Conservation (phyloP, 2,113 vertebrate species). For the Balaenoptera acutorostrata region DNA sequence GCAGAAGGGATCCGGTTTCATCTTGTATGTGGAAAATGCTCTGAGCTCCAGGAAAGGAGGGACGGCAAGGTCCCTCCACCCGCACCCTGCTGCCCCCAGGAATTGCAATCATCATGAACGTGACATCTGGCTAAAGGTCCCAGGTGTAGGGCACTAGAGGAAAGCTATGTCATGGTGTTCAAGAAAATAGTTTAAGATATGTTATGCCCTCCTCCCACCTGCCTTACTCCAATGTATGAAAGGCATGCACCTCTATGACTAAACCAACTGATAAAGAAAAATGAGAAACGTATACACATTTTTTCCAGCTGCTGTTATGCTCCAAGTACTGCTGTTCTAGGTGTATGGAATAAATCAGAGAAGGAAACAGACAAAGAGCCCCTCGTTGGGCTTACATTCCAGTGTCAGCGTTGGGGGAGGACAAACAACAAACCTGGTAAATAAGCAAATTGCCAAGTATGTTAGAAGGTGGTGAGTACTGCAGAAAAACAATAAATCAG, state of each 20-base stretch:
- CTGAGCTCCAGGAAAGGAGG: neutral
- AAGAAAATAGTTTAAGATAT: neutral
- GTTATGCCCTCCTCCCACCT: neutral
- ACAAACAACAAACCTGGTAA: neutral
- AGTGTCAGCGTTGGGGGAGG: fast-evolving
- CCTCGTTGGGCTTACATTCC: neutral
- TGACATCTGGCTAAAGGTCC: neutral
- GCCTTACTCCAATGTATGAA: neutral
- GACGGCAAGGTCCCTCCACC: neutral
- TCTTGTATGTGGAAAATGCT: fast-evolving
- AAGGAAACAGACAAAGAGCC: neutral
- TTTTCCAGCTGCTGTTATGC: neutral
- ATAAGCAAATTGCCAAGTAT: neutral
- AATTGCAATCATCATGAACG: neutral
- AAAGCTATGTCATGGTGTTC: neutral
- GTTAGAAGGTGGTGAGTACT: neutral
- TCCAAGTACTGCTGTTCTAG: neutral
- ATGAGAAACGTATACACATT: neutral
- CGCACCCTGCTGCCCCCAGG: neutral
- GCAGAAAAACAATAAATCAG: neutral
- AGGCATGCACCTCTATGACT: neutral
- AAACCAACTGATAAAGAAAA: neutral
- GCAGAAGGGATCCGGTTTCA: neutral
- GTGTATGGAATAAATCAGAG: neutral
- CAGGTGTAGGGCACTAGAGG: too few species aligned